Percentiles rank a stretch among this genome's conserved stretches.
Evolutionary conservation across 2,888 invertebrate genomes (phyloP).

Genomic region (Allygus modestus): DNA sequence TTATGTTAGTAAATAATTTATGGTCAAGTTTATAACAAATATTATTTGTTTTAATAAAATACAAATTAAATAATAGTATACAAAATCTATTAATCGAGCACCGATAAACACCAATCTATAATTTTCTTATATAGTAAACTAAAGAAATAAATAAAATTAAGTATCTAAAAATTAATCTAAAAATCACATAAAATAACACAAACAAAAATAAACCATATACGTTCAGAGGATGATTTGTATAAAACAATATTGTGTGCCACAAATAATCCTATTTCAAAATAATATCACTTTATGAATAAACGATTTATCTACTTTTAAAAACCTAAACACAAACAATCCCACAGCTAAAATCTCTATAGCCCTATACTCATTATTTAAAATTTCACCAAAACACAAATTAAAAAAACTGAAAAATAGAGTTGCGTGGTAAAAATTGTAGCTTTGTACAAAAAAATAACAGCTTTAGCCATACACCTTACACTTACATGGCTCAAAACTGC

Average conservation of each 20-base stretch:
- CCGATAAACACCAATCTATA: neutral
- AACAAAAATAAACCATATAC: constrained; percentile 27
- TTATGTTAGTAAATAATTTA: too few species aligned
- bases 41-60: too few species aligned
- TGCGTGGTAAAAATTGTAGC: too few species aligned
- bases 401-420: neutral
- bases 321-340: neutral
- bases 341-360: neutral
- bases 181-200: constrained; percentile 35
- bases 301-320: neutral
- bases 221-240: constrained; percentile 21
- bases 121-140: neutral
- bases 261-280: neutral
- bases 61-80: neutral
- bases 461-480: neutral
- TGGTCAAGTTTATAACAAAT: too few species aligned
- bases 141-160: constrained; percentile 19
- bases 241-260: neutral
- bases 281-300: neutral
- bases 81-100: neutral
- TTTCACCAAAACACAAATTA: neutral
- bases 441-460: neutral
- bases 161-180: neutral
- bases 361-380: neutral
- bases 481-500: neutral